Percentiles rank a stretch among this genome's conserved stretches.
phyloP scores from a whole-genome alignment of 2,113 vertebrate species.

The Ochotona curzoniae region DNA sequence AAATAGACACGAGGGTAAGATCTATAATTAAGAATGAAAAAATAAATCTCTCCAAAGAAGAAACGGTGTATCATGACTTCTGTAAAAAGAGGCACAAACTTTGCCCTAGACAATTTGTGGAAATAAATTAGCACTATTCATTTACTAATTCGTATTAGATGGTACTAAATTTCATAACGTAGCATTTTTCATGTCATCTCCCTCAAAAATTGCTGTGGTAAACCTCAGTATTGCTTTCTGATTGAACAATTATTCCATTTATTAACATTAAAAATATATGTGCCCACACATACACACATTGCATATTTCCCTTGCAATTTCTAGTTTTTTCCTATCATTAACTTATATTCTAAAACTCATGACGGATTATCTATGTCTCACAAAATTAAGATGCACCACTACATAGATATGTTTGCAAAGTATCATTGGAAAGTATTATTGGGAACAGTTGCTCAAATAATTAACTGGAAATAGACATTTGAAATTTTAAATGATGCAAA shows the following conservation, averaged over 20 bases:
- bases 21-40: slow-evolving; percentile 53
- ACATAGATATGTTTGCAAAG: background rate
- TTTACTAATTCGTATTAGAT: background rate
- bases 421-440: background rate
- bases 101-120: background rate
- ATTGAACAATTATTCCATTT: slow-evolving; percentile 1
- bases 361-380: background rate
- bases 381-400: background rate
- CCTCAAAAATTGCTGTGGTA: background rate
- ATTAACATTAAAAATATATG: background rate
- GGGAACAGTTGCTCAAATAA: background rate
- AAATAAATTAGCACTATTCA: background rate
- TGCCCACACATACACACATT: background rate
- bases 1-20: slow-evolving; percentile 50
- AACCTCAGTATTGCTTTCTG: background rate
- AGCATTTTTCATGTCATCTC: background rate
- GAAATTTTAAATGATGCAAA: background rate
- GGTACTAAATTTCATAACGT: background rate
- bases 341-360: background rate
- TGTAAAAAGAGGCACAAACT: background rate
- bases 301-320: background rate
- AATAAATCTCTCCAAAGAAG: slow-evolving; percentile 23
- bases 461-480: slow-evolving; percentile 21
- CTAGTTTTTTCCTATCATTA: background rate
- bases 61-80: slow-evolving; percentile 7